phyloP scores from a whole-genome alignment of 2,888 invertebrate genomes.

The Apodemia duryi region DNA sequence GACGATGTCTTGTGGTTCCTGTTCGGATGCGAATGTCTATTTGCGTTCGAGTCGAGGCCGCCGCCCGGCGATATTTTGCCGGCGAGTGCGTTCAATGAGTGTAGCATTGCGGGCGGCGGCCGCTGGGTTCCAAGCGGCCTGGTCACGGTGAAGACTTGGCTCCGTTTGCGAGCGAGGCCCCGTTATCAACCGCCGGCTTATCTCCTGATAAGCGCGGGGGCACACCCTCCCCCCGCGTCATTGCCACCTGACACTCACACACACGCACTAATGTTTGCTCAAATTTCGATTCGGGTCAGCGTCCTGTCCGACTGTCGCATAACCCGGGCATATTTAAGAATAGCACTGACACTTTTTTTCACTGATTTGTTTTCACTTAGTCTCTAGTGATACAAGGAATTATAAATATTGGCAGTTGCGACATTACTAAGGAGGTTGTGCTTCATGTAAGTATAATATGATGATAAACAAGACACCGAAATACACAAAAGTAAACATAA shows the following conservation, averaged over 20 bases:
- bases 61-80: slow-evolving; percentile 93
- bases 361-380: slow-evolving; percentile 32
- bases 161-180: slow-evolving; percentile 56
- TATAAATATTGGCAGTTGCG: slow-evolving; percentile 31
- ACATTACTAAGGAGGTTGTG: no score
- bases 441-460: no score
- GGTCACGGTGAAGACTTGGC: slow-evolving; percentile 69
- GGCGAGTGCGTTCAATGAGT: slow-evolving; percentile 92
- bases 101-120: slow-evolving; percentile 86
- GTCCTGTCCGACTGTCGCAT: slow-evolving; percentile 70
- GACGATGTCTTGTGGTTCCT: slow-evolving; percentile 69
- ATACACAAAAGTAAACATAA: no score
- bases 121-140: slow-evolving; percentile 64
- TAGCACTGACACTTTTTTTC: slow-evolving; percentile 36
- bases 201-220: slow-evolving; percentile 77
- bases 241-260: slow-evolving; percentile 67
- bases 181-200: slow-evolving; percentile 63
- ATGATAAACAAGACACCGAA: no score
- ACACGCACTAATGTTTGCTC: slow-evolving; percentile 42
- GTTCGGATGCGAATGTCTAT: slow-evolving; percentile 79
- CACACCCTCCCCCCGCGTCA: slow-evolving; percentile 73
- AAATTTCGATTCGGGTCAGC: slow-evolving; percentile 55
- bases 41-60: slow-evolving; percentile 84
- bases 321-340: slow-evolving; percentile 53
- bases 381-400: slow-evolving; percentile 6